Conservation (phyloP, 2,797 vertebrate species). For the Cirrhinus mrigala region DNA sequence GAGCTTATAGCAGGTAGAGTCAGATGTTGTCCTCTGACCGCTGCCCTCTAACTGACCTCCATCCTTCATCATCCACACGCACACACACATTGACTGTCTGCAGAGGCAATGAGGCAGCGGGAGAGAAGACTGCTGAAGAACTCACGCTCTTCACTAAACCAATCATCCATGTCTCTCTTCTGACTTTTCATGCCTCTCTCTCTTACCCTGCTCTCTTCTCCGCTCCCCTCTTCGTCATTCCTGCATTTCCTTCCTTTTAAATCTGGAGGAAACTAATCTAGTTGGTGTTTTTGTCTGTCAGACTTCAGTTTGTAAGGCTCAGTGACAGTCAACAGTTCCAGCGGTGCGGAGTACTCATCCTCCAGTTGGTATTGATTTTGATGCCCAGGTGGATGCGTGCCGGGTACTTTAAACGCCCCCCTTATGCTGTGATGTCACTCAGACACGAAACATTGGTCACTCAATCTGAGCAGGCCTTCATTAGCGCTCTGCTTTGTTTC, state of each 20-base stretch:
- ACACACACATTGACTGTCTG: constrained; percentile 60
- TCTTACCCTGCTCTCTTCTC: constrained; percentile 8
- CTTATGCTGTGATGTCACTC: constrained; percentile 81
- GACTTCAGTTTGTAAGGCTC: constrained; percentile 35
- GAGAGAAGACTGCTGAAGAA: constrained; percentile 65
- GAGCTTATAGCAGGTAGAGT: constrained; percentile 46
- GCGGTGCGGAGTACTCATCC: constrained; percentile 17
- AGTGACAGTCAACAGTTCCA: constrained; percentile 41
- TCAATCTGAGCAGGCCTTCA: constrained; percentile 70
- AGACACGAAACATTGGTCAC: constrained; percentile 56
- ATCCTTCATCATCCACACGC: constrained; percentile 28
- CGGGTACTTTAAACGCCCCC: constrained; percentile 76
- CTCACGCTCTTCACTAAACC: constrained; percentile 63
- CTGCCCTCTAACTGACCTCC: constrained; percentile 71
- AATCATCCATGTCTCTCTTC: constrained; percentile 62
- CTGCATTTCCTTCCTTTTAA: constrained; percentile 27
- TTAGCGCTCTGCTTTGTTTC: constrained; percentile 63
- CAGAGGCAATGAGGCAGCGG: constrained; percentile 74
- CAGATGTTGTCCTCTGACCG: constrained; percentile 53
- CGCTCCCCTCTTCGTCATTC: constrained; percentile 12
- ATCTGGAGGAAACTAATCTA: constrained; percentile 40
- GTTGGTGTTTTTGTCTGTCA: constrained; percentile 41
- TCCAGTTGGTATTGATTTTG: constrained; percentile 61
- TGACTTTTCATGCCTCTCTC: constrained; percentile 18
- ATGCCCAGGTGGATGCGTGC: constrained; percentile 60